phyloP scores from a whole-genome alignment of 2,113 vertebrate genomes.

The Tachuris rubrigastra region DNA sequence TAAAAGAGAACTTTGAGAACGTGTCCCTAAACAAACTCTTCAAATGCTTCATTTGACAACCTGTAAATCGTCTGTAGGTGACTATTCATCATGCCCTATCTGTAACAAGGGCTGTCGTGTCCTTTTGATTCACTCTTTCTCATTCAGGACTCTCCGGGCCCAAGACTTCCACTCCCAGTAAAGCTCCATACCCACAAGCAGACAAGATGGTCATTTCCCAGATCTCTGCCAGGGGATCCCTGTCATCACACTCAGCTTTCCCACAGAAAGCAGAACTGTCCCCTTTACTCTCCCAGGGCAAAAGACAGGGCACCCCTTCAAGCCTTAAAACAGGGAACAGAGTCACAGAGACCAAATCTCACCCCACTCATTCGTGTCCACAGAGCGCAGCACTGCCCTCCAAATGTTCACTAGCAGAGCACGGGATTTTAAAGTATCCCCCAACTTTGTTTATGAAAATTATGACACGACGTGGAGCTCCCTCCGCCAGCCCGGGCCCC shows the following conservation, averaged over 20 bases:
- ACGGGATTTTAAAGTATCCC: accelerated
- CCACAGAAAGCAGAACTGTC: not conserved
- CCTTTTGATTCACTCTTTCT: not conserved
- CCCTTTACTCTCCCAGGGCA: not conserved
- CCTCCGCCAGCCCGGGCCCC: too few species aligned
- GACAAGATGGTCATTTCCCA: not conserved
- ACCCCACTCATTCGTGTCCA: not conserved
- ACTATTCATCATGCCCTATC: not conserved
- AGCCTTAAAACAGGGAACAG: not conserved
- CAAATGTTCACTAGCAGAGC: not conserved
- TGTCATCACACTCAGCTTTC: not conserved
- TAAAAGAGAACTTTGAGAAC: not conserved
- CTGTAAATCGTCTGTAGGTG: not conserved
- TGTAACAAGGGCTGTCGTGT: not conserved
- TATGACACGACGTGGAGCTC: too few species aligned
- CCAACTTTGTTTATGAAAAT: not conserved
- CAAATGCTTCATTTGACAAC: not conserved
- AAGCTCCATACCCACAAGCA: not conserved
- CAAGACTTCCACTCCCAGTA: not conserved
- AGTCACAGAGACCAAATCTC: not conserved
- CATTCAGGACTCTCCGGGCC: not conserved
- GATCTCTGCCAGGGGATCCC: not conserved
- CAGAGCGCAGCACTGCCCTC: accelerated
- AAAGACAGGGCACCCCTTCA: too few species aligned
- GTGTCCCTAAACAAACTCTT: not conserved